These are phyloP conservation scores for Lethenteron camtschaticum DNA, from an alignment of 2,113 vertebrate genomes.

Conservation along the genomic window DNA sequence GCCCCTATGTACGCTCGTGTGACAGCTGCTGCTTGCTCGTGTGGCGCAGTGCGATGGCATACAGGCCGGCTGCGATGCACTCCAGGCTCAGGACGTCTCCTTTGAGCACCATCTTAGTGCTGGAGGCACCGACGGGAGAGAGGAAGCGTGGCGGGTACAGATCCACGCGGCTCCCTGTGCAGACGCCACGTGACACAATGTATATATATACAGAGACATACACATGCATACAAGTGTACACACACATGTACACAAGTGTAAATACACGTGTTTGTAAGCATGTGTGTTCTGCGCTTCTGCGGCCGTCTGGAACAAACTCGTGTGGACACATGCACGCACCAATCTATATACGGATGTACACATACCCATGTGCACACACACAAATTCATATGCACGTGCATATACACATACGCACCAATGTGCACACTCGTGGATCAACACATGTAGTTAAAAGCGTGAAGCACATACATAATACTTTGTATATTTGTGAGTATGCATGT, in stretches of 20 bases:
- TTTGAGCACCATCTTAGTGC: background rate
- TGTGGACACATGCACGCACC: background rate
- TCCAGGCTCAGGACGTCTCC: background rate
- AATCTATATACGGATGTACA: background rate
- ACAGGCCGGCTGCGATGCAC: slow-evolving; percentile 1
- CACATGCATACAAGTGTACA: background rate
- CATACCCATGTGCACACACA: background rate
- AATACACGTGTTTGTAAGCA: background rate
- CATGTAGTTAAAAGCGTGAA: too few species aligned
- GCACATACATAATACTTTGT: background rate
- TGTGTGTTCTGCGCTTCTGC: background rate
- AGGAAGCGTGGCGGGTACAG: background rate
- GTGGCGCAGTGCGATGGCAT: background rate
- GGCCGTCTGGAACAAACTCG: background rate
- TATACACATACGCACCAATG: too few species aligned
- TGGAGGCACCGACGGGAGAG: background rate
- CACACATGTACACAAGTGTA: background rate
- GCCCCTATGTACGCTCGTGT: too few species aligned
- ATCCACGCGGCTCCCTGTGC: background rate
- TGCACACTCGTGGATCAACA: too few species aligned
- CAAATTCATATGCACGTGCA: too few species aligned
- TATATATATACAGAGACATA: background rate
- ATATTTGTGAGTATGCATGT: too few species aligned
- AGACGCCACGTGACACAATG: background rate
- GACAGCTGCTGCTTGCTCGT: too few species aligned